phyloP scores from a whole-genome alignment of 1,140 invertebrate species.

The Meteorus sp. region DNA sequence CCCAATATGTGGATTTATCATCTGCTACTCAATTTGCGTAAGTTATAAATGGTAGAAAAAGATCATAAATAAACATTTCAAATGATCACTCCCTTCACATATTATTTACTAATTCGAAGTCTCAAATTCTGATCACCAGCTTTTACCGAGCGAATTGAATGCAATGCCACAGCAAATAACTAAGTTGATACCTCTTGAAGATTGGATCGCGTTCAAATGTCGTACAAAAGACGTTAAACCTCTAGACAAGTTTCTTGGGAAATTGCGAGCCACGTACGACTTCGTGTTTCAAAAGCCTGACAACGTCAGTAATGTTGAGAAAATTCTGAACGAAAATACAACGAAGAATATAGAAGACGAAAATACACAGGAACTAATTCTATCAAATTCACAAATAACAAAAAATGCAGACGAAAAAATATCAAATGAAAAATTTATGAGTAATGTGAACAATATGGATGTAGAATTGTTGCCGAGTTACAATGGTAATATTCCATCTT shows the following conservation, averaged over 20 bases:
- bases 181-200: conserved; percentile 42
- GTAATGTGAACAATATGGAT: conserved; percentile 6
- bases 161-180: conserved; percentile 44
- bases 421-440: neutral
- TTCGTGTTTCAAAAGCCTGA: conserved; percentile 45
- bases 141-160: conserved; percentile 35
- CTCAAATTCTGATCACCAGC: conserved; percentile 27
- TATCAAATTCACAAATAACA: conserved; percentile 5
- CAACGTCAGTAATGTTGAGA: conserved; percentile 40
- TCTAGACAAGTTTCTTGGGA: conserved; percentile 43
- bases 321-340: conserved; percentile 27
- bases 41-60: neutral
- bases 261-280: conserved; percentile 46
- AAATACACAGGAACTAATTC: conserved; percentile 24
- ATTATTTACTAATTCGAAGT: too few species aligned
- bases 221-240: conserved; percentile 33
- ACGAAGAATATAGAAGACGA: conserved; percentile 10
- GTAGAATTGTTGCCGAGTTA: conserved; percentile 8
- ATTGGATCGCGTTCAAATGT: conserved; percentile 34
- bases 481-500: conserved; percentile 19
- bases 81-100: neutral
- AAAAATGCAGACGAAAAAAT: neutral
- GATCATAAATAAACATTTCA: neutral
- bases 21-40: neutral
- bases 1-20: neutral